Conservation (phyloP, 1,140 invertebrate species). For the Pseudomyrmex pallidus region DNA sequence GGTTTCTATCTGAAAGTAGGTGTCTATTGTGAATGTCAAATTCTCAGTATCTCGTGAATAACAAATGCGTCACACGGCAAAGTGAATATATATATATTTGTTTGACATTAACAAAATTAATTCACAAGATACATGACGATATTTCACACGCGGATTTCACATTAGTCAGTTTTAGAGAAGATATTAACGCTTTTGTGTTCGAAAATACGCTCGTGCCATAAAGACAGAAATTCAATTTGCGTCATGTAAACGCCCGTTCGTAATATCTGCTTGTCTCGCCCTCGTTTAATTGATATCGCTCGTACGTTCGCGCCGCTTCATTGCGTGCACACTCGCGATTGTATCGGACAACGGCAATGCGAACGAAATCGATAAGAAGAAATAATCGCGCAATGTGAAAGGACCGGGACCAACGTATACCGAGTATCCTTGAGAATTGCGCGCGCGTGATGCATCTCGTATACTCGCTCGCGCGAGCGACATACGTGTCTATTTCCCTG, state of each 20-base stretch:
- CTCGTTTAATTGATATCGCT: neutral
- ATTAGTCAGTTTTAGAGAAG: no score
- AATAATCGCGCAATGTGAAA: slow-evolving; percentile 40
- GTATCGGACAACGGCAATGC: slow-evolving; percentile 3
- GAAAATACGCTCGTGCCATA: neutral
- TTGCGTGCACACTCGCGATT: slow-evolving; percentile 1
- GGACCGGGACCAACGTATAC: neutral
- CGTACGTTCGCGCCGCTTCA: neutral
- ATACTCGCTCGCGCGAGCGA: slow-evolving; percentile 53
- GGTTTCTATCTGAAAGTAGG: neutral
- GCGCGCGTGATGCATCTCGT: slow-evolving; percentile 23
- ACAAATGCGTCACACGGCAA: neutral
- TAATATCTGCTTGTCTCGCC: neutral
- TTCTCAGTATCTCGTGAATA: neutral
- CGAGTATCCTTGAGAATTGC: slow-evolving; percentile 20
- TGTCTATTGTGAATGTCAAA: neutral
- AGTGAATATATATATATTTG: neutral
- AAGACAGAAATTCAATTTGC: neutral
- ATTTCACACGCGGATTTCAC: no score
- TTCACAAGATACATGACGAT: no score
- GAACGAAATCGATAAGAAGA: slow-evolving; percentile 11
- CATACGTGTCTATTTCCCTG: slow-evolving; percentile 69
- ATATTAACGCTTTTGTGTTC: neutral
- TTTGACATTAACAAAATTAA: neutral
- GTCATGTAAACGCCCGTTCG: neutral